Evolutionary conservation across 2,888 invertebrate species (phyloP).

Genomic region (Amiota mariae): DNA sequence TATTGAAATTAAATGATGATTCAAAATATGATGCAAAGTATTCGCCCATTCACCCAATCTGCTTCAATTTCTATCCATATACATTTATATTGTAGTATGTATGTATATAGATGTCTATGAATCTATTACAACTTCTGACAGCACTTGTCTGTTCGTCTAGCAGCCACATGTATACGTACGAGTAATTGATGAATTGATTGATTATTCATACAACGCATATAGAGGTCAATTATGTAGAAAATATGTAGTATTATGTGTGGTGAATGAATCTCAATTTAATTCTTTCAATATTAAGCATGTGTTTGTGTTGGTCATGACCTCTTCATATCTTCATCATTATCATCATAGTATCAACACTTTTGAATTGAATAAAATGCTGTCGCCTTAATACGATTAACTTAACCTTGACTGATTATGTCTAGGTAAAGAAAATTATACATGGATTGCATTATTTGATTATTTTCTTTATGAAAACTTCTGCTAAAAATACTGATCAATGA

Average conservation of each 20-base stretch:
- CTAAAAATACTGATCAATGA: too few relatives aligned
- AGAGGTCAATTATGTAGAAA: constrained; percentile 22
- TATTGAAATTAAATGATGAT: constrained; percentile 24
- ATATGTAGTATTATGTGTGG: neutral
- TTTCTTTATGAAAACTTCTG: too few relatives aligned
- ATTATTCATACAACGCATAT: neutral
- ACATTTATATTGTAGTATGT: too few relatives aligned
- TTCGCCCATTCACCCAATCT: neutral
- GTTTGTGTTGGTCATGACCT: neutral
- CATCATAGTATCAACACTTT: too few relatives aligned
- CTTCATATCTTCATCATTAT: neutral
- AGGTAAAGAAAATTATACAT: too few relatives aligned
- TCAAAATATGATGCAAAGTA: neutral
- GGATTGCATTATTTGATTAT: too few relatives aligned
- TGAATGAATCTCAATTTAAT: constrained; percentile 3
- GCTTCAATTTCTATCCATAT: neutral
- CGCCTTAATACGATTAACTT: too few relatives aligned
- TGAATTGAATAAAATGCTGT: too few relatives aligned
- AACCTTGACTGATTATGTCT: too few relatives aligned
- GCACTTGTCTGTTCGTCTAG: neutral
- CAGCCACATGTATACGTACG: neutral
- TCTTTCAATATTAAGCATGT: neutral
- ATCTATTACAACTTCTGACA: neutral
- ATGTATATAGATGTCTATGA: too few relatives aligned
- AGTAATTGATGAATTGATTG: constrained; percentile 14